Evolutionary conservation across 1,140 invertebrate species (phyloP).

Genomic region (Latrodectus geometricus): DNA sequence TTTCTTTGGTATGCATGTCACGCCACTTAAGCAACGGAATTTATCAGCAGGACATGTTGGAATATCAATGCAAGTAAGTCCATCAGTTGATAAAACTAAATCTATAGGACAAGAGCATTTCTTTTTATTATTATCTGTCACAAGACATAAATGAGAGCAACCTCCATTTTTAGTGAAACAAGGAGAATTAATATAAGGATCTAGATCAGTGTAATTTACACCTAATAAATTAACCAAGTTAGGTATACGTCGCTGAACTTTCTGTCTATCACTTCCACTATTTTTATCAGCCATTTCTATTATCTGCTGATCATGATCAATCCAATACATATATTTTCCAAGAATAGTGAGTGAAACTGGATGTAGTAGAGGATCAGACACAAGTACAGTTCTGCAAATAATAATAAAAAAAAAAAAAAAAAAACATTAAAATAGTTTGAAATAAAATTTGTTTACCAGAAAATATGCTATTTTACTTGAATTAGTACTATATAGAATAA

Average conservation of each 20-base stretch:
- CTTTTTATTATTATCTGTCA: constrained; percentile 52
- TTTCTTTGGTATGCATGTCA: constrained; percentile 63
- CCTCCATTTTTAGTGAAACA: constrained; percentile 84
- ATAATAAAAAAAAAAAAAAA: too few species aligned
- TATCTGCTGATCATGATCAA: constrained; percentile 82
- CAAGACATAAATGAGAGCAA: constrained; percentile 83
- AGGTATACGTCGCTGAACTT: constrained; percentile 72
- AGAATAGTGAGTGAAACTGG: constrained; percentile 81
- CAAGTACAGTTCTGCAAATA: constrained; percentile 65
- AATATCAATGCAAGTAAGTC: constrained; percentile 77
- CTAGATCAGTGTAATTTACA: constrained; percentile 64
- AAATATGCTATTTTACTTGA: too few species aligned
- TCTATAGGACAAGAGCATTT: constrained; percentile 84
- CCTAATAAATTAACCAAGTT: constrained; percentile 70
- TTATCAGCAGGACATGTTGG: constrained; percentile 82
- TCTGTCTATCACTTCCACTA: constrained; percentile 87
- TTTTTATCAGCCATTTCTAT: constrained; percentile 92
- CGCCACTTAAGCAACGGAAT: constrained; percentile 78
- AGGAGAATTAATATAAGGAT: constrained; percentile 75
- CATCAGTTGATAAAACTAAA: constrained; percentile 78
- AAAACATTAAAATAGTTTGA: too few species aligned
- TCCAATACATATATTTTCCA: constrained; percentile 87
- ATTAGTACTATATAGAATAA: too few species aligned
- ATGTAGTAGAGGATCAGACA: constrained; percentile 60
- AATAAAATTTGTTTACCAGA: too few species aligned